Evolutionary conservation across 2,888 invertebrate genomes (phyloP), one percentile per base, ranked within the genome.

Genomic region (Hydriomena furcata): DNA sequence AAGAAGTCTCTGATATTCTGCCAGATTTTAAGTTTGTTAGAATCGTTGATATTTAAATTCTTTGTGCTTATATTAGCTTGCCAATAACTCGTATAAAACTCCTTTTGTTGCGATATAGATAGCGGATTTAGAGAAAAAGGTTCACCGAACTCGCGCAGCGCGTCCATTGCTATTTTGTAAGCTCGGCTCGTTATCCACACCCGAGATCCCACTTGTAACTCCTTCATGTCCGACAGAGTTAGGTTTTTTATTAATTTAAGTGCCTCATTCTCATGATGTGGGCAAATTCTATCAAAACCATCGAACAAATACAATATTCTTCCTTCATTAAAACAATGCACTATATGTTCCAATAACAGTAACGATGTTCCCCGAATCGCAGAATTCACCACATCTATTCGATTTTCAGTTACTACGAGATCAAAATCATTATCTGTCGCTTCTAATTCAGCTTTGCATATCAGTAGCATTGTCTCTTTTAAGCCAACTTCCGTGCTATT

Each of bases 271-370:
- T 31, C 5, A n/a, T 31, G 13, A 7, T 31, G 17, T 31, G 31
- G 31, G 13, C 31, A 31, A 12, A 31, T 31, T 13, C 13, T 31
- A 5, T 31, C 31, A 31, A 17, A 31, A 31, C 31, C 31, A n/a
- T 31, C 31, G 5, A 31, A 31, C 1, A 31, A 0, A 17, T 13
- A 31, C 13, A 31, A 13, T n/a, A 31, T 31, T 3, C 17, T 31
- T 7, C 13, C 13, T 4, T 31, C 13, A 7, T 31, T 31, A n/a
- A 31, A 31, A 31, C 17, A 7, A 7, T 17, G 2, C n/a, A 31
- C 31, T 0, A 31, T 12, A 7, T 13, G 7, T 31, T 31, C 13
- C 17, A 31, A 12, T 31, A 31, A 31, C 1, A 31, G 17, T 13
- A 31, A 31, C 5, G 31, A 31, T 17, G 17, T 5, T 17, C 31